Evolutionary conservation across 2,888 invertebrate genomes (phyloP).

Genomic region (Asteroscopus sphinx): DNA sequence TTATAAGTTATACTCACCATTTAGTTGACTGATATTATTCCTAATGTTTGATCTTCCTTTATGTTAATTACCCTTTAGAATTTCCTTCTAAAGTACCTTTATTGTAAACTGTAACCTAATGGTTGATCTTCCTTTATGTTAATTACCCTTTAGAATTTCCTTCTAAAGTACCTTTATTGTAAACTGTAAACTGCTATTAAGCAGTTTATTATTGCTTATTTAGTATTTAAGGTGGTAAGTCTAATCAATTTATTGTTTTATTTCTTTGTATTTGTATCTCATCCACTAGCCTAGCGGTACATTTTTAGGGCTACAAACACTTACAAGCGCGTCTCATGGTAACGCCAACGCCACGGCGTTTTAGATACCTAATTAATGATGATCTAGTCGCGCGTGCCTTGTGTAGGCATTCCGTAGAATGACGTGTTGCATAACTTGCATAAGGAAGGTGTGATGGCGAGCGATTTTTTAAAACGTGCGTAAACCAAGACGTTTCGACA

Average conservation of each 20-base stretch:
- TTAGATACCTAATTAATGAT: too few relatives aligned
- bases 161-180: conserved; percentile 17
- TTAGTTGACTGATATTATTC: conserved; percentile 47
- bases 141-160: conserved; percentile 32
- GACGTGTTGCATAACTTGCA: too few relatives aligned
- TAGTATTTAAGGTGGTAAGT: conserved; percentile 15
- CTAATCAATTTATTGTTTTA: not conserved
- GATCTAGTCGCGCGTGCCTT: too few relatives aligned
- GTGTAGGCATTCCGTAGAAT: too few relatives aligned
- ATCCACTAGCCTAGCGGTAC: too few relatives aligned
- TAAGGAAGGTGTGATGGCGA: too few relatives aligned
- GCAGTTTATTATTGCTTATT: conserved; percentile 13
- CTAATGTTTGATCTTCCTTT: conserved; percentile 48
- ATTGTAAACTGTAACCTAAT: conserved; percentile 29
- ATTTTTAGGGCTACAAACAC: too few relatives aligned
- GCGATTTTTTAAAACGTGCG: too few relatives aligned
- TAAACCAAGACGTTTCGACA: too few relatives aligned
- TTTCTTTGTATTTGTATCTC: too few relatives aligned
- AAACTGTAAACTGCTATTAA: conserved; percentile 18
- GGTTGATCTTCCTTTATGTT: conserved; percentile 51
- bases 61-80: conserved; percentile 32
- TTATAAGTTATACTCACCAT: conserved; percentile 49
- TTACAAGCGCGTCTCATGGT: too few relatives aligned
- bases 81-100: conserved; percentile 19
- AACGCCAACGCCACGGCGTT: too few relatives aligned